phyloP scores from a whole-genome alignment of 2,888 invertebrate species.

The Scaeva pyrastri region DNA sequence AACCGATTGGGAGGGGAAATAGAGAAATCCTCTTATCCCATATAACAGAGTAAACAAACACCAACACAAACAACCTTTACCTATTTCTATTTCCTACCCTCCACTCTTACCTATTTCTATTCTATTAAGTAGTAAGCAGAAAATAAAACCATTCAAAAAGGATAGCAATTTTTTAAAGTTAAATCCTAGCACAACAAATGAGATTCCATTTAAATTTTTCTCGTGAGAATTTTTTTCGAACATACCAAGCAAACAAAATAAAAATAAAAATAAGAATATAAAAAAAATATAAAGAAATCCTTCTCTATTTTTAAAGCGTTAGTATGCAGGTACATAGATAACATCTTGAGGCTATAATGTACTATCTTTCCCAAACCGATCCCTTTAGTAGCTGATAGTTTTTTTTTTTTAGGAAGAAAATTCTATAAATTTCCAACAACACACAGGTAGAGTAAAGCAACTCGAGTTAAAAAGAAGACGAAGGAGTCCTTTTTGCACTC shows the following conservation, averaged over 20 bases:
- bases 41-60: neutral
- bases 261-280: neutral
- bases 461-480: neutral
- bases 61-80: neutral
- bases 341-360: constrained; percentile 49
- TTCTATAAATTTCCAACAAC: constrained; percentile 48
- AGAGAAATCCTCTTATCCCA: constrained; percentile 12
- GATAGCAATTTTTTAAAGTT: constrained; percentile 35
- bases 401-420: constrained; percentile 20
- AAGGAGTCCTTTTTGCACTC: neutral
- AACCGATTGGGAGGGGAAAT: neutral
- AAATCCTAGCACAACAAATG: constrained; percentile 56
- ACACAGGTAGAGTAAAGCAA: constrained; percentile 33
- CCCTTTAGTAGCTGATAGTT: constrained; percentile 47
- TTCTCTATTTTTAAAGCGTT: neutral
- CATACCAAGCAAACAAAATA: constrained; percentile 7
- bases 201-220: constrained; percentile 64
- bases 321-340: neutral
- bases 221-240: constrained; percentile 38
- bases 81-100: neutral
- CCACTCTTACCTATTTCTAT: neutral
- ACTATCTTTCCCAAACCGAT: neutral
- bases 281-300: constrained; percentile 9
- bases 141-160: constrained; percentile 5
- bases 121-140: neutral